These are phyloP conservation scores for Lepus oiostolus DNA, from an alignment of 2,797 vertebrate genomes.

Conservation along the genomic window DNA sequence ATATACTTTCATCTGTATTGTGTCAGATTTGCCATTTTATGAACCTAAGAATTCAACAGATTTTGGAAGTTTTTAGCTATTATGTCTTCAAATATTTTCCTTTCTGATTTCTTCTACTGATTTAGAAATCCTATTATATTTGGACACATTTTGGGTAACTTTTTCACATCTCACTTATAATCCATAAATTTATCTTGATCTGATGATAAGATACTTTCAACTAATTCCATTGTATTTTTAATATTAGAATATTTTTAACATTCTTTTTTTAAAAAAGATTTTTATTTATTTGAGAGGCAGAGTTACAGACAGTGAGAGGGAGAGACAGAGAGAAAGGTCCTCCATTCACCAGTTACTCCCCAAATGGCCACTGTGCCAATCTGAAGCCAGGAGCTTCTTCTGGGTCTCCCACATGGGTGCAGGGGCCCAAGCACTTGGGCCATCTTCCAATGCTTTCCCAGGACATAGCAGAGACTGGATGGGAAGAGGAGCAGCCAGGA, in stretches of 20 bases:
- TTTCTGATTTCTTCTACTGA: not conserved
- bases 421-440: too few relatives aligned
- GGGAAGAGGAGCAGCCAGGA: too few relatives aligned
- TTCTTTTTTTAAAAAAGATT: too few relatives aligned
- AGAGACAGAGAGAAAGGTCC: too few relatives aligned
- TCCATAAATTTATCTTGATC: not conserved
- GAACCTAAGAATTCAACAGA: not conserved
- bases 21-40: not conserved
- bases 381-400: too few relatives aligned
- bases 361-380: too few relatives aligned
- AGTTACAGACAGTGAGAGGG: too few relatives aligned
- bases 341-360: too few relatives aligned
- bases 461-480: too few relatives aligned
- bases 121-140: not conserved
- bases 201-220: not conserved
- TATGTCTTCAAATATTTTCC: constrained; percentile 17
- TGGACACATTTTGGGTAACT: not conserved
- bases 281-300: too few relatives aligned
- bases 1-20: not conserved
- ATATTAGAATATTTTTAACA: not conserved
- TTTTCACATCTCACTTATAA: not conserved
- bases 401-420: too few relatives aligned
- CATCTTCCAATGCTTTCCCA: too few relatives aligned
- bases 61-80: not conserved
- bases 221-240: not conserved